A percentile compares a stretch with the other conserved stretches of the same genome.
These are phyloP conservation scores for Naso thynnoides DNA, from an alignment of 2,797 vertebrate species.

Conservation along the genomic window DNA sequence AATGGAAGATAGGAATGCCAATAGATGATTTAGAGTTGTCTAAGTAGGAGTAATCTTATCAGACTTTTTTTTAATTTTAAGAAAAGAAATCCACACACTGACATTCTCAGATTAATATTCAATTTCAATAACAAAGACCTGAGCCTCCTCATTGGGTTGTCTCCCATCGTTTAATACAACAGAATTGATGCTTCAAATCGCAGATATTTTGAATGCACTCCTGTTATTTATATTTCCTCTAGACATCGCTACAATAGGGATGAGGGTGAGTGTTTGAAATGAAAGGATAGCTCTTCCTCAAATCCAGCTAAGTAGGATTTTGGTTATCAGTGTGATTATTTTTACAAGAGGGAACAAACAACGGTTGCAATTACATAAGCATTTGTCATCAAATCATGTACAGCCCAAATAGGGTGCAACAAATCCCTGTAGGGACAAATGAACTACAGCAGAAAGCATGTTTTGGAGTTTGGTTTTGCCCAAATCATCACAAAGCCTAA, in stretches of 20 bases:
- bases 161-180: constrained; percentile 21
- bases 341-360: constrained; percentile 35
- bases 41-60: constrained; percentile 60
- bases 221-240: constrained; percentile 43
- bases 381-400: constrained; percentile 60
- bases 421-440: constrained; percentile 48
- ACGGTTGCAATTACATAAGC: constrained; percentile 45
- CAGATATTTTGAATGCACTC: constrained; percentile 32
- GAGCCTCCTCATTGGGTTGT: constrained; percentile 43
- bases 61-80: constrained; percentile 17
- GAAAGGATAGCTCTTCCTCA: constrained; percentile 43
- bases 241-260: constrained; percentile 33
- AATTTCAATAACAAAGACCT: constrained; percentile 57
- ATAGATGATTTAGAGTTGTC: constrained; percentile 57
- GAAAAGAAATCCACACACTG: constrained; percentile 34
- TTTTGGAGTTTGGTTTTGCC: constrained; percentile 51
- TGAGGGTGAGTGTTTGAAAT: constrained; percentile 27
- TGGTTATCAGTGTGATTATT: constrained; percentile 55
- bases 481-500: constrained; percentile 61
- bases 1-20: constrained; percentile 40
- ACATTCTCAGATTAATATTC: constrained; percentile 49
- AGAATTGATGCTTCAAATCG: constrained; percentile 41
- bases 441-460: constrained; percentile 47
- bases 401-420: constrained; percentile 39
- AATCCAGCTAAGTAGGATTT: constrained; percentile 58